A percentile compares a stretch with the other conserved stretches of the same genome.
phyloP scores from a whole-genome alignment of 2,888 invertebrate genomes.

The Tetranychus truncatus region DNA sequence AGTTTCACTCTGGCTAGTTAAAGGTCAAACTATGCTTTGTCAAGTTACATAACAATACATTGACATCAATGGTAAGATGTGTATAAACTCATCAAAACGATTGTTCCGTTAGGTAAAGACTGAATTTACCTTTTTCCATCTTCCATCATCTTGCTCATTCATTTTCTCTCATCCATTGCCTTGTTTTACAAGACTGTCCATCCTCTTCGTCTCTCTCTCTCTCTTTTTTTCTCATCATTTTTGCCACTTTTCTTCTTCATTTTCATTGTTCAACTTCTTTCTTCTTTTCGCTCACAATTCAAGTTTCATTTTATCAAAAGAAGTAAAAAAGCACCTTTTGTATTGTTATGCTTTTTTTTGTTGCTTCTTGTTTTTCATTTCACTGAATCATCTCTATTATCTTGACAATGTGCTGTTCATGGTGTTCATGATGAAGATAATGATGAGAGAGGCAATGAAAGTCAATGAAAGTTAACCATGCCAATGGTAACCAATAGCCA shows the following conservation, averaged over 20 bases:
- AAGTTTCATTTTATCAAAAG: neutral
- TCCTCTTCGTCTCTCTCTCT: neutral
- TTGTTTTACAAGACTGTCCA: too few relatives aligned
- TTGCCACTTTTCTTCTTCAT: neutral
- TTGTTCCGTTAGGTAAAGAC: neutral
- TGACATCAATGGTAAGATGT: too few relatives aligned
- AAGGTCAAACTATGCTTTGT: too few relatives aligned
- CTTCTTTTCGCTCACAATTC: neutral
- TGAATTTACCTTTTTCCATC: neutral
- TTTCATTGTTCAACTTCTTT: neutral
- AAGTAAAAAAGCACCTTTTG: neutral
- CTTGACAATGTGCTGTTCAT: neutral
- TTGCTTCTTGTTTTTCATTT: neutral
- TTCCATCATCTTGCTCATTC: neutral
- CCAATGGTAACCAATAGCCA: neutral
- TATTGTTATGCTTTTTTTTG: neutral
- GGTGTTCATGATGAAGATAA: neutral
- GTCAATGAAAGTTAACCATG: neutral
- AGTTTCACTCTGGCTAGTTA: too few relatives aligned
- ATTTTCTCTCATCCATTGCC: neutral
- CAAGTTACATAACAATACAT: too few relatives aligned
- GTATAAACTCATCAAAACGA: too few relatives aligned
- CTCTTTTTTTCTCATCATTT: neutral
- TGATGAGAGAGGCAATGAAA: neutral
- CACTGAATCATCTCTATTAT: neutral